phyloP scores from a whole-genome alignment of 35 echinoderm and acorn worm species.

The Hemicentrotus pulcherrimus region DNA sequence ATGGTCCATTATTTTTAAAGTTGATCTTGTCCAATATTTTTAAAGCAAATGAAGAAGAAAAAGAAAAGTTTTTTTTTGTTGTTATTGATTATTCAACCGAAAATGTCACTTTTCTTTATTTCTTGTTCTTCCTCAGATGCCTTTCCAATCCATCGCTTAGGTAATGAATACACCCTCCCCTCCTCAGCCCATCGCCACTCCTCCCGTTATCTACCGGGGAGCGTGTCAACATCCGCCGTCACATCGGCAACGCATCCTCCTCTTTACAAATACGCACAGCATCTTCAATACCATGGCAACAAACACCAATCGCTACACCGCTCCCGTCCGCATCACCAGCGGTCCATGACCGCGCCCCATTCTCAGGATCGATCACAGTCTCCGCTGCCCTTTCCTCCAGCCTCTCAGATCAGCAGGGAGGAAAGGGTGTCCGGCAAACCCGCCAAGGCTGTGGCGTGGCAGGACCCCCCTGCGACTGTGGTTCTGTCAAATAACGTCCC shows the following conservation, averaged over 20 bases:
- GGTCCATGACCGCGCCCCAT: background rate
- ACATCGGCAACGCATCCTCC: background rate
- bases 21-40: no score
- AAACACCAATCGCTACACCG: background rate
- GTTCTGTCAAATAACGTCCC: background rate
- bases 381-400: background rate
- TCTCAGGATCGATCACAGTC: background rate
- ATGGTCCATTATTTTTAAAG: no score
- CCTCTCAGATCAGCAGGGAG: background rate
- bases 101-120: background rate
- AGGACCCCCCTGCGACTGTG: slow-evolving; percentile 6
- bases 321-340: background rate
- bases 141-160: slow-evolving; percentile 18
- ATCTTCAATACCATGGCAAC: slow-evolving; percentile 31
- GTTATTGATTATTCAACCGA: no score
- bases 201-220: background rate
- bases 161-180: background rate
- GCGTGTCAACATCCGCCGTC: background rate
- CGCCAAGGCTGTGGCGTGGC: slow-evolving; percentile 46
- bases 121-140: background rate
- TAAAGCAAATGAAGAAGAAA: no score
- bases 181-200: background rate
- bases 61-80: no score
- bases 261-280: background rate
- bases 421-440: background rate